Percentiles rank a stretch among this genome's conserved stretches.
phyloP scores from a whole-genome alignment of 2,113 vertebrate genomes.

The Pseudopipra pipra region DNA sequence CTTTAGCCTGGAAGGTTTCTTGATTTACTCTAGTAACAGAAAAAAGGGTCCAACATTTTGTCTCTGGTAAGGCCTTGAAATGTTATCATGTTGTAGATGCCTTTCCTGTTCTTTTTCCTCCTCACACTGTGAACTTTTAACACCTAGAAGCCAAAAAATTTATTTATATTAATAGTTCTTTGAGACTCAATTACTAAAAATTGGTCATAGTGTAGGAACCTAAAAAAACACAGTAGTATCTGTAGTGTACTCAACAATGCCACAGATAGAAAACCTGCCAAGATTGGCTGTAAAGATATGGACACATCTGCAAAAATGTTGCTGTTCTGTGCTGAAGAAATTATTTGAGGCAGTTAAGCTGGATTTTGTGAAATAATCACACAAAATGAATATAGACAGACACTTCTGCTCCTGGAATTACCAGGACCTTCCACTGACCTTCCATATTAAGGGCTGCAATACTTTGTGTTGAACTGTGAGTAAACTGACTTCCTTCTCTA shows the following conservation, averaged over 20 bases:
- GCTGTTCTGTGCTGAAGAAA: rapidly evolving
- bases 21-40: not conserved
- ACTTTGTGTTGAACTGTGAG: not conserved
- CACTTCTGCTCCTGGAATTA: not conserved
- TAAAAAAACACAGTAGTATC: not conserved
- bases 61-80: not conserved
- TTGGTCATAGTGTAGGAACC: not conserved
- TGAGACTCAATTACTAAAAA: not conserved
- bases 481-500: not conserved
- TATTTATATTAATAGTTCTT: not conserved
- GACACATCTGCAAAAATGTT: not conserved
- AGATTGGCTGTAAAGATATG: not conserved
- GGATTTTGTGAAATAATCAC: not conserved
- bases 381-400: not conserved
- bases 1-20: not conserved
- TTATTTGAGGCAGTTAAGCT: not conserved
- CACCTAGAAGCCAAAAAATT: not conserved
- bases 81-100: not conserved
- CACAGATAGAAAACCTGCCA: not conserved
- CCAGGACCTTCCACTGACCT: not conserved
- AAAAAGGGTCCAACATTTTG: not conserved
- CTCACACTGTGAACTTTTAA: not conserved
- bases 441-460: not conserved
- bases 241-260: not conserved
- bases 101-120: not conserved